Evolutionary conservation across 2,888 invertebrate genomes (phyloP), one percentile per base, ranked within the genome.

Genomic region (Papilio demoleus): DNA sequence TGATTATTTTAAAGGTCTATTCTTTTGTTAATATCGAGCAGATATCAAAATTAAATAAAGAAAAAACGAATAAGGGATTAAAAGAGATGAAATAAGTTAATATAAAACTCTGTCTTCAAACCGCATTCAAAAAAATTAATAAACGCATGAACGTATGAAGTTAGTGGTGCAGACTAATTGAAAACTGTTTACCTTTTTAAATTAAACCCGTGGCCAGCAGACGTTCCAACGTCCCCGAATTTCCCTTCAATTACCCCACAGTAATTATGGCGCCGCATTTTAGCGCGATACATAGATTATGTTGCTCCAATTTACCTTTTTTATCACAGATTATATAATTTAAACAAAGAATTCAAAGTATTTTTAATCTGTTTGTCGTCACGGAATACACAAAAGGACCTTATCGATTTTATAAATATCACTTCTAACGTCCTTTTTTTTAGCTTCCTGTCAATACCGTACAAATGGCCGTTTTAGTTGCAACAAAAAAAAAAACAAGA

Each of bases 141-240:
- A 66, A 60, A 45, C 36, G 17, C 6, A 34, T 56, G 42, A 67
- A 36, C 56, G 24, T 58, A 36, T 24, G 45, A 47, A 50, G 58
- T 68, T 50, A 58, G 59, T 59, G 19, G 12, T 64, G 45, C 64
- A 63, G 58, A 68, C 63, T 68, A 64, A 68, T 68, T 68, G 68
- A 68, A 68, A 68, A 68, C 64, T 68, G 68, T 68, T 68, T 68
- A 68, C 68, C 68, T 64, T 68, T 68, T 68, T 64, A 68, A 68
- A 68, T 68, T 36, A 68, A 68, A 40, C 36, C n/a, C 24, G 63
- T 45, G 64, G 64, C 64, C 50, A 59, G 47, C n/a, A 17, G 47
- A 45, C 56, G 58, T 19, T 34, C 31, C 27, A 56, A 56, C 65
- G 36, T 17, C 31, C 59, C 58, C 38, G 64, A 68, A 64, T 68